These are phyloP conservation scores for Tetramorium bicarinatum DNA, from an alignment of 2,888 invertebrate species.

Conservation along the genomic window DNA sequence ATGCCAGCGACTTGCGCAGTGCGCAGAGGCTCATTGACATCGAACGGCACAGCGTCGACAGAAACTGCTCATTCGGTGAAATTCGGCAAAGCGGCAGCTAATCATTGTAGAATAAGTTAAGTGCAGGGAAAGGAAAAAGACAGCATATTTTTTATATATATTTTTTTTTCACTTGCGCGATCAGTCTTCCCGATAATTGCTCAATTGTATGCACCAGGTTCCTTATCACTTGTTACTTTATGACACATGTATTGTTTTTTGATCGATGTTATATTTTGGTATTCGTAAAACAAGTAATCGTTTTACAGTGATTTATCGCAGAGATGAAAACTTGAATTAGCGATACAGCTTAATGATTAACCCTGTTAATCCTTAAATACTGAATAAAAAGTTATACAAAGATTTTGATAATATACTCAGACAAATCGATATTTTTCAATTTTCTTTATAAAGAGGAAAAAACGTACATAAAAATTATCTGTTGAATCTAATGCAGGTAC, in stretches of 20 bases:
- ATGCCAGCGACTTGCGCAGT: conserved; percentile 74
- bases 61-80: conserved; percentile 63
- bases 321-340: conserved; percentile 21
- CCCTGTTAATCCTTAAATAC: conserved; percentile 12
- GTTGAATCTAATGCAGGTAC: background rate
- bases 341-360: background rate
- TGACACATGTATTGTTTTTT: conserved; percentile 20
- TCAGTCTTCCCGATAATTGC: conserved; percentile 29
- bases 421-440: background rate
- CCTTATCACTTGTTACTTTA: conserved; percentile 40
- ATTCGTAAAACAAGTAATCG: background rate
- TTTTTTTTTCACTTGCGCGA: conserved; percentile 32
- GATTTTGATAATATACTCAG: background rate
- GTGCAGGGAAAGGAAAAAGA: background rate
- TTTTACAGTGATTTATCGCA: background rate
- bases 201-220: conserved; percentile 15
- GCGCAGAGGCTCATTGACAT: conserved; percentile 81
- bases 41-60: conserved; percentile 74
- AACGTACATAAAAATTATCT: background rate
- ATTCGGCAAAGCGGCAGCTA: conserved; percentile 48
- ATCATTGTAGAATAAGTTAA: conserved; percentile 68
- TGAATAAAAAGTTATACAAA: background rate
- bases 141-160: background rate
- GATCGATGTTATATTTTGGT: conserved; percentile 3
- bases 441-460: background rate